phyloP scores from a whole-genome alignment of 2,797 vertebrate genomes.

The Mergus octosetaceus region DNA sequence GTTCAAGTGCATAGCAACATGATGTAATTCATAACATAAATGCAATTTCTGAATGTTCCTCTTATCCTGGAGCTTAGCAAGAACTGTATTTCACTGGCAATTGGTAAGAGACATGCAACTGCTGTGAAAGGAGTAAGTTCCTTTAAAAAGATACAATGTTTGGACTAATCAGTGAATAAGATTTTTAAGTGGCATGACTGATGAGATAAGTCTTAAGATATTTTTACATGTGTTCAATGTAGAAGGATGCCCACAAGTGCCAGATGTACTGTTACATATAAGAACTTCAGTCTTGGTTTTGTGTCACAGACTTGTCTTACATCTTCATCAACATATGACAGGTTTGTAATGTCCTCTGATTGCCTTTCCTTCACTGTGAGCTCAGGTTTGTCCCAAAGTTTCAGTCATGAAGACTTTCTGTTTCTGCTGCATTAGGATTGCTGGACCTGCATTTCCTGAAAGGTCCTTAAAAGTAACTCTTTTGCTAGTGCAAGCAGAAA shows the following conservation, averaged over 20 bases:
- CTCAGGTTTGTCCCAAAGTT: background rate
- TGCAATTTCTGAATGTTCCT: background rate
- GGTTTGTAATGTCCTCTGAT: background rate
- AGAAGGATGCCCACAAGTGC: background rate
- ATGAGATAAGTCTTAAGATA: background rate
- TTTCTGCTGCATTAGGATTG: background rate
- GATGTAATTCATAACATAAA: background rate
- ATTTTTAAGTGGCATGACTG: background rate
- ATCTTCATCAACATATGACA: background rate
- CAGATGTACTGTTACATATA: background rate
- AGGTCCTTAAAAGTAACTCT: background rate
- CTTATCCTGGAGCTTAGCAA: background rate
- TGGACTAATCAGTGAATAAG: background rate
- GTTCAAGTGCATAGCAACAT: background rate
- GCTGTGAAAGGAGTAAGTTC: background rate
- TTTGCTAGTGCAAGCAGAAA: background rate
- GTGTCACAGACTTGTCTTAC: background rate
- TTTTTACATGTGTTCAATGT: background rate
- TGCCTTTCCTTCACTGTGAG: background rate
- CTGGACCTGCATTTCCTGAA: background rate
- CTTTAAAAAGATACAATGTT: background rate
- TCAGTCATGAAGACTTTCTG: background rate
- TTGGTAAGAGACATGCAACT: background rate
- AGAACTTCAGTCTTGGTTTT: background rate
- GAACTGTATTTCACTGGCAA: background rate